phyloP scores from a whole-genome alignment of 2,113 vertebrate genomes.

The Eulemur rufifrons region DNA sequence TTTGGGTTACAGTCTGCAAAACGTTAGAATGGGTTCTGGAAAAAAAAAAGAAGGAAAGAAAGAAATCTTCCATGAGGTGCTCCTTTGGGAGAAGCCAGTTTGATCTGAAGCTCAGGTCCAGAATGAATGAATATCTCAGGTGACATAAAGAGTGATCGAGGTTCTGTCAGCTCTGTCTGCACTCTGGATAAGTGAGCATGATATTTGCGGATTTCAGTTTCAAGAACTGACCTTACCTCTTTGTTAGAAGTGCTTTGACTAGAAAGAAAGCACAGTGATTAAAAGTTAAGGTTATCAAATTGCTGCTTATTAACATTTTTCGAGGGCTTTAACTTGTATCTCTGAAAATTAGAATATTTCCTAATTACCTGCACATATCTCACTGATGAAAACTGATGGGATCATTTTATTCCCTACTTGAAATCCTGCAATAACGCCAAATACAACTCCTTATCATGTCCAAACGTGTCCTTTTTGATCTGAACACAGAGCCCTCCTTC shows the following conservation, averaged over 20 bases:
- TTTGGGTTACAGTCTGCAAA: neutral
- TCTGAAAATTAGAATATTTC: neutral
- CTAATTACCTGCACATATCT: neutral
- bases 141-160: neutral
- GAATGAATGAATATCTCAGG: neutral
- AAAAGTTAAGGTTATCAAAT: neutral
- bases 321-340: neutral
- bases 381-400: neutral
- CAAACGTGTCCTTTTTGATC: neutral
- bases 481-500: neutral
- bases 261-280: constrained; percentile 1
- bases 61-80: neutral
- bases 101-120: neutral
- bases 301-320: constrained; percentile 7
- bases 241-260: neutral
- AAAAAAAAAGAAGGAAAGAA: too few species aligned
- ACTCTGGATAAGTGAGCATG: neutral
- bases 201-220: neutral
- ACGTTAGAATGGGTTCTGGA: neutral
- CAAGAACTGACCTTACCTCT: neutral
- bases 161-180: neutral
- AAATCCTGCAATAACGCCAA: neutral
- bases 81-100: neutral
- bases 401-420: neutral
- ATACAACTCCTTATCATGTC: neutral